Evolutionary conservation across 1,140 invertebrate species (phyloP), one percentile per base, ranked within the genome.

Genomic region (Druon quercuslanigerum): DNA sequence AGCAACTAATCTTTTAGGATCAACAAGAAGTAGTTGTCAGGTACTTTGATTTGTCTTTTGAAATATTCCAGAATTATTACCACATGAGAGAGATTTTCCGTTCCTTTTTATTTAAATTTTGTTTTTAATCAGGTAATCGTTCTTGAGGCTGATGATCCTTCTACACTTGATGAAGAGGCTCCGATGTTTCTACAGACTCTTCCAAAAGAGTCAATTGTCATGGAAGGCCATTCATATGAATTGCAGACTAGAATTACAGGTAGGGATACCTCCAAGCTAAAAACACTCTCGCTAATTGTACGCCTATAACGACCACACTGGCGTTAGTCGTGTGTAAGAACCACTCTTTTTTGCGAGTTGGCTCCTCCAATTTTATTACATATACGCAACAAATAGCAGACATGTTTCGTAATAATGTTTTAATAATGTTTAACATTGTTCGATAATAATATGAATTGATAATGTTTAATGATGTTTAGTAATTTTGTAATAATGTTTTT

Each of bases 211-310:
- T 88, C 85, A 33, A 91, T 89, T n/a, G 91, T 93, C 0, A 87
- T 92, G 76, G 95, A 95, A 84, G 93, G 94, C 17, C 90, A 94
- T 75, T 92, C 92, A n/a, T 91, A 93, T 46, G 93, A 94, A 85
- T 87, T 95, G 17, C 88, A 91, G 51, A 91, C 93, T 33, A 85
- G 86, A 77, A 80, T 95, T 4, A 82, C 91, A 72, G 92, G 92
- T 92, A 56, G 19, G 51, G 33, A 3, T 33, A 33, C 25, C 25
- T 33, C 25, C 25, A 33, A 33, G 25, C 2, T 33, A 33, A 5
- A 33, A 33, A 33, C 25, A 3, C 25, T 33, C 4, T 33, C 3
- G 25, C 25, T 33, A 33, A 33, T 33, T 33, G 25, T 33, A 33
- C 25, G 25, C 25, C 5, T 5, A 33, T 33, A 33, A 33, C 25